A percentile compares a stretch with the other conserved stretches of the same genome.
Conservation (phyloP, 2,888 invertebrate species). For the Mythimna lalbum region DNA sequence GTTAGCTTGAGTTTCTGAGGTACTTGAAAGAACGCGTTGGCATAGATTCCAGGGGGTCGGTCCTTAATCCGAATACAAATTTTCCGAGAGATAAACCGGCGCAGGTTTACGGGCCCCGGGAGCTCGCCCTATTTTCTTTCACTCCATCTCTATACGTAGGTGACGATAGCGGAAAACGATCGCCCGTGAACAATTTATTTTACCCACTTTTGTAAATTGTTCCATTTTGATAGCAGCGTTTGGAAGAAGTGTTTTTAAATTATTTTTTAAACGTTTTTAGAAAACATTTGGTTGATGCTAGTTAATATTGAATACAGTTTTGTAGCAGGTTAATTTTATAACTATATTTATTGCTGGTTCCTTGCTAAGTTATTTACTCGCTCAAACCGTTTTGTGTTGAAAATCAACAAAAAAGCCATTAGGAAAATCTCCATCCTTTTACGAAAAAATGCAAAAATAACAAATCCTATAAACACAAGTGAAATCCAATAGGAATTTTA, state of each 20-base stretch:
- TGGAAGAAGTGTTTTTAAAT: constrained; percentile 9
- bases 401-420: background rate
- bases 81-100: constrained; percentile 83
- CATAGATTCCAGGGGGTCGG: constrained; percentile 72
- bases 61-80: constrained; percentile 79
- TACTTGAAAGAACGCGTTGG: constrained; percentile 73
- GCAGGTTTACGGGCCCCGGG: constrained; percentile 74
- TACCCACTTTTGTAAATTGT: constrained; percentile 52
- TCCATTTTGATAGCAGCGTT: constrained; percentile 26
- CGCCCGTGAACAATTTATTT: constrained; percentile 58
- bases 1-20: constrained; percentile 65
- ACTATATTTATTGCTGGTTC: too few relatives aligned
- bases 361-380: too few relatives aligned
- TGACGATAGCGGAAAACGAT: constrained; percentile 54
- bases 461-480: constrained; percentile 29
- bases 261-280: background rate
- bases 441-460: constrained; percentile 8
- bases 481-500: constrained; percentile 30
- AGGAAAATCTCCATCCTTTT: background rate
- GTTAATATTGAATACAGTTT: too few relatives aligned
- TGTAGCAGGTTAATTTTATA: too few relatives aligned
- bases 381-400: background rate
- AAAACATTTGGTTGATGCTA: background rate
- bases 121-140: constrained; percentile 66
- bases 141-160: constrained; percentile 56